Percentiles rank a stretch among this genome's conserved stretches.
Conservation (phyloP, 2,113 vertebrate genomes). For the Suncus etruscus region DNA sequence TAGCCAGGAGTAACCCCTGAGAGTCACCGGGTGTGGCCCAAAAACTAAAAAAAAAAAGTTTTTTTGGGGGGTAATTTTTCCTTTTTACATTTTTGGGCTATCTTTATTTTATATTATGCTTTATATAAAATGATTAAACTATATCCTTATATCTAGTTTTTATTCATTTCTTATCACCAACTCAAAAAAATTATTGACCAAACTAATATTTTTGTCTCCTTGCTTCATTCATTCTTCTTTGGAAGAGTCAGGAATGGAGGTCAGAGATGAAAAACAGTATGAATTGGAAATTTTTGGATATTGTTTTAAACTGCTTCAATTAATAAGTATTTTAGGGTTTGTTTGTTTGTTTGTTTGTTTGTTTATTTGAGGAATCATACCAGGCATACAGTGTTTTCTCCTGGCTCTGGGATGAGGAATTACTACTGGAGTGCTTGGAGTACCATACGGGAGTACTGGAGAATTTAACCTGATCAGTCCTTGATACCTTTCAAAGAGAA, state of each 20-base stretch:
- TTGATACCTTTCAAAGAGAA: slow-evolving; percentile 23
- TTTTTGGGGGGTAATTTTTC: too few relatives aligned
- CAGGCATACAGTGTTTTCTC: too few relatives aligned
- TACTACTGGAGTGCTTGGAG: too few relatives aligned
- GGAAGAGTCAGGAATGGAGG: neutral
- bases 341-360: neutral
- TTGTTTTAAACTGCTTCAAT: slow-evolving; percentile 29
- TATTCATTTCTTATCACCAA: slow-evolving; percentile 23
- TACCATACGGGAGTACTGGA: too few relatives aligned
- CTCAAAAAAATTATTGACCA: slow-evolving; percentile 5
- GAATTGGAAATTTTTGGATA: neutral
- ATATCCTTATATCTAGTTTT: slow-evolving; percentile 36
- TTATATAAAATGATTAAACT: too few relatives aligned
- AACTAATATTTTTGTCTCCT: slow-evolving; percentile 6
- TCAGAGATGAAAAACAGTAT: neutral
- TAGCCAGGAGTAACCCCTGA: too few relatives aligned
- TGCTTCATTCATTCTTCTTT: neutral
- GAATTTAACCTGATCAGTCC: too few relatives aligned
- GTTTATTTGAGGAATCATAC: too few relatives aligned
- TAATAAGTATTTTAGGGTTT: slow-evolving; percentile 25
- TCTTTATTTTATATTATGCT: slow-evolving; percentile 4
- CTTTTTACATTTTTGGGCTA: too few relatives aligned
- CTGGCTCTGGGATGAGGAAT: too few relatives aligned
- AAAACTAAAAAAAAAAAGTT: too few relatives aligned
- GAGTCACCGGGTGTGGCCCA: too few relatives aligned